Base-by-base conservation (phyloP, 2,113 vertebrate genomes). In the Sturnus vulgaris region DNA sequence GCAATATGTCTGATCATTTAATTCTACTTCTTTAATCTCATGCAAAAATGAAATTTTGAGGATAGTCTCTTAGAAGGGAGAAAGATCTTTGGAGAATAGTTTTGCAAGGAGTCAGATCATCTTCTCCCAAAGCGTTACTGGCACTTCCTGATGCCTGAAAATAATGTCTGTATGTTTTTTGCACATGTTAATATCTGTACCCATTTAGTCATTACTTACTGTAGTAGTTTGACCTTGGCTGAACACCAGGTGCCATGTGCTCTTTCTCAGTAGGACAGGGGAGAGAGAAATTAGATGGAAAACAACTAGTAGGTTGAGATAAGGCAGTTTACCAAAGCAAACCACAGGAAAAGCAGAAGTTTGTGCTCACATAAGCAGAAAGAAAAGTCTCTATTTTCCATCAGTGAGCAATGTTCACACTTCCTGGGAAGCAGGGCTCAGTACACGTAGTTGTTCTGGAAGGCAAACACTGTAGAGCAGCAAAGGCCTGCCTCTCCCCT, bases 391-490 rank as follows among this genome's bases (percentile, higher is more conserved):
- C 11, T 33, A 15, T 27, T 33, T 46, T 17, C 27, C 11, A 39
- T 31, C 33, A 53, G 39, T 0, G 4, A 53, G 10, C 0, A 0
- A 25, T 53, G 21, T 33, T 61, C 57, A 63, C 27, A 13, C 9
- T 37, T 37, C 11, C 47, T 33, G 39, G 47, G 33, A 27, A 44
- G 16, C 25, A 25, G 10, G 33, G 33, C 56, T 71, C 56, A 44
- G 56, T 33, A 53, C 20, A 25, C 4, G 35, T 20, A 18, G 18
- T 12, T 61, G 12, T 10, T 63, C 37, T 14, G 25, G 31, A 71
- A 71, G 21, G 56, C 61, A 70, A 61, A 13, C 12, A 6, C 0
- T 16, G 47, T 25, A 35, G 27, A 35, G 25, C 31, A 35, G 6
- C 12, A 37, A 27, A 31, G 8, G 13, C 28, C 27, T 4, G 3